Evolutionary conservation across 2,113 vertebrate genomes (phyloP).

Genomic region (Cheilinus undulatus): DNA sequence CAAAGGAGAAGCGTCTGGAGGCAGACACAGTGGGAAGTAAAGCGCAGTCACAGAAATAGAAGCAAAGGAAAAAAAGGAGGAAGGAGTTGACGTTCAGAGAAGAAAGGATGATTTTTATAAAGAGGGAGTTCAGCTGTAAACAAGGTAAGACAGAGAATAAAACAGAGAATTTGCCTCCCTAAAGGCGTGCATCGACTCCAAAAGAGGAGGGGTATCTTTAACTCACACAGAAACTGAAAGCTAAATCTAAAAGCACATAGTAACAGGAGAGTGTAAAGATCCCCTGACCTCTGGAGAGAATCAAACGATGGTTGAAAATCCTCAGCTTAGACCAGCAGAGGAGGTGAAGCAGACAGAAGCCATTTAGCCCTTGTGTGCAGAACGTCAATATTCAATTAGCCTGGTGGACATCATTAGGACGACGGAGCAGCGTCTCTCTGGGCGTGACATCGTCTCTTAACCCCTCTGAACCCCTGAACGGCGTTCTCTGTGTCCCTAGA

Average conservation of each 20-base stretch:
- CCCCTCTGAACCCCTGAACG: conserved; percentile 20
- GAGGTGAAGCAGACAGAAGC: conserved; percentile 62
- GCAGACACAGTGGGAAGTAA: conserved; percentile 48
- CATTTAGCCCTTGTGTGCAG: conserved; percentile 70
- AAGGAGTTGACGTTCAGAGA: conserved; percentile 17
- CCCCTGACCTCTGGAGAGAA: neutral
- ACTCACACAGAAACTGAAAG: conserved; percentile 9
- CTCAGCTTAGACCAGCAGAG: conserved; percentile 11
- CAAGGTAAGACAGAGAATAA: neutral
- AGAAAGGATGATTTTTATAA: neutral
- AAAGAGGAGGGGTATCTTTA: neutral
- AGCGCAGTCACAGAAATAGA: conserved; percentile 45
- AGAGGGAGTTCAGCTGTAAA: too few relatives aligned
- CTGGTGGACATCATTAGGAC: conserved; percentile 75
- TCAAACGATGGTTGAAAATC: conserved; percentile 48
- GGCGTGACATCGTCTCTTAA: conserved; percentile 69
- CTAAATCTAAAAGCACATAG: conserved; percentile 45
- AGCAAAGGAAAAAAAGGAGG: conserved; percentile 20
- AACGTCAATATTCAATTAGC: conserved; percentile 85
- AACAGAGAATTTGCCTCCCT: too few relatives aligned
- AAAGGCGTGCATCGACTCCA: neutral
- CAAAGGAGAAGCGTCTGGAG: conserved; percentile 70
- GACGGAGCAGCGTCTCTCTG: conserved; percentile 48
- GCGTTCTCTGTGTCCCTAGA: conserved; percentile 36
- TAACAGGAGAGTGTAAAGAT: conserved; percentile 58